These are phyloP conservation scores for Haplochromis burtoni DNA, from an alignment of 2,113 vertebrate genomes.

Conservation along the genomic window DNA sequence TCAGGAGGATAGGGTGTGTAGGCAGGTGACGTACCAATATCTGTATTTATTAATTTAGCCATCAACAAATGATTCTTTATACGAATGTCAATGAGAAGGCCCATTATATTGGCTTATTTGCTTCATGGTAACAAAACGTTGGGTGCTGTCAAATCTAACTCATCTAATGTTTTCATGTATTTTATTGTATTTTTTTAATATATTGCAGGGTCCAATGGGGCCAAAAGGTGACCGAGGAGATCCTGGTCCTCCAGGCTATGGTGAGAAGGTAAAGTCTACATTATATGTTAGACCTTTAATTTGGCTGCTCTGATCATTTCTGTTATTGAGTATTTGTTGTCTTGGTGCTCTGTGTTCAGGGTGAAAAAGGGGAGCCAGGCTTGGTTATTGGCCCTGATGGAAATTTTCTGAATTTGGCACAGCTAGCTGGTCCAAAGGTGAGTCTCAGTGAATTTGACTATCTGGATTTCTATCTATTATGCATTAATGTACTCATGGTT, in stretches of 20 bases:
- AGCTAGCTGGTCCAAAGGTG: constrained; percentile 52
- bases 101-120: not conserved
- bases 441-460: not conserved
- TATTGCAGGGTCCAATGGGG: constrained; percentile 65
- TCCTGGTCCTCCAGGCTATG: constrained; percentile 52
- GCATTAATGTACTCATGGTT: not conserved
- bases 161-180: not conserved
- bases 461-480: not conserved
- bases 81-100: not conserved
- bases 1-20: not conserved
- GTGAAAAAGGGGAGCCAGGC: constrained; percentile 73
- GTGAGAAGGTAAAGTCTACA: constrained; percentile 50
- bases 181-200: not conserved
- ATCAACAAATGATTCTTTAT: not conserved
- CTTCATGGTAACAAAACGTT: not conserved
- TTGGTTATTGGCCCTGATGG: constrained; percentile 68
- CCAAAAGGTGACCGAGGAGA: constrained; percentile 71
- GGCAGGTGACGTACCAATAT: not conserved
- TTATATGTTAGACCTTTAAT: not conserved
- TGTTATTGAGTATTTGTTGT: not conserved
- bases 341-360: constrained; percentile 42
- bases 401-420: constrained; percentile 39
- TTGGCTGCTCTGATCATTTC: not conserved
- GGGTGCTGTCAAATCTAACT: not conserved
- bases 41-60: not conserved